Evolutionary conservation across 2,797 vertebrate genomes (phyloP).

Genomic region (Trichosurus vulpecula): DNA sequence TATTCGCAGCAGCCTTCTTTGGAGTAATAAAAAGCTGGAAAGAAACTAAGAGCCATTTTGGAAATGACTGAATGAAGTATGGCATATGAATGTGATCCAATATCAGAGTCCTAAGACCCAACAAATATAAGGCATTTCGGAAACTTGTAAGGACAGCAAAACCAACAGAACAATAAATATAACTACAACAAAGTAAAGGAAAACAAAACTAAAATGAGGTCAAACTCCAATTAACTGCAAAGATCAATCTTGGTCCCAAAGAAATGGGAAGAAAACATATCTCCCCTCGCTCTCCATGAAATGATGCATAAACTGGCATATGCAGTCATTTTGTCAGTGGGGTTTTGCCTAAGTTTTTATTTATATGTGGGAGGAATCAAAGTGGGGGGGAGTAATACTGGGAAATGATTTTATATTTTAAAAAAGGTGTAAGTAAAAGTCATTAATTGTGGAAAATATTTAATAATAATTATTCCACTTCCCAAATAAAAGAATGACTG

Average conservation of each 20-base stretch:
- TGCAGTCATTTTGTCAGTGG: not conserved
- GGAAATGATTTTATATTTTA: not conserved
- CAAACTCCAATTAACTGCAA: not conserved
- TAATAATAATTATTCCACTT: not conserved
- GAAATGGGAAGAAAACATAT: not conserved
- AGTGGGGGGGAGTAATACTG: not conserved
- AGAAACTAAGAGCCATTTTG: not conserved
- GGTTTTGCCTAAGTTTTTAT: not conserved
- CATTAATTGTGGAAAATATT: not conserved
- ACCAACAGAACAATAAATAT: not conserved
- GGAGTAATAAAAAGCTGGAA: not conserved
- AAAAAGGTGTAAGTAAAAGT: not conserved
- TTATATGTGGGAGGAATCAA: not conserved
- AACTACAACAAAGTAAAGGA: not conserved
- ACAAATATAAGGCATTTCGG: not conserved
- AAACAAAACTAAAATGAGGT: not conserved
- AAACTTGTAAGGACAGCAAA: not conserved
- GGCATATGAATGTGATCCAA: not conserved
- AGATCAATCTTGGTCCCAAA: not conserved
- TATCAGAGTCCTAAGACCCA: not conserved
- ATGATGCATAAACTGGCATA: not conserved
- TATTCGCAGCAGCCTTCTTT: not conserved
- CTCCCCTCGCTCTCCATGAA: not conserved
- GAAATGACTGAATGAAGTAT: not conserved
- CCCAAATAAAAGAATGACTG: slow-evolving; percentile 40